Evolutionary conservation across 2,113 vertebrate genomes (phyloP).

Genomic region (Suncus etruscus): DNA sequence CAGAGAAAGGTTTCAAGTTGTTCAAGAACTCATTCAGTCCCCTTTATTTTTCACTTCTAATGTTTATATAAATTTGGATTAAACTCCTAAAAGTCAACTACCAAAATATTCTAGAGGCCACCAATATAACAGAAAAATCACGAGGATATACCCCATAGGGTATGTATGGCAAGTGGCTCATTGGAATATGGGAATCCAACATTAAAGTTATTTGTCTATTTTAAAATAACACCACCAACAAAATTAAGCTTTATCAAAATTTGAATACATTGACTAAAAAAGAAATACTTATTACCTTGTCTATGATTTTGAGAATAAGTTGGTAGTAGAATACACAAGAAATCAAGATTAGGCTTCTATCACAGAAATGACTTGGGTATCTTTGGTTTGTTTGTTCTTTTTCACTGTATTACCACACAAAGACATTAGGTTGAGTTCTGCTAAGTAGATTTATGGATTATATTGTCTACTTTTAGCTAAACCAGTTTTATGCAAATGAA

Average conservation of each 20-base stretch:
- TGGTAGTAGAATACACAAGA: no score
- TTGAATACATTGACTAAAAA: not conserved
- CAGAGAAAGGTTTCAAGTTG: not conserved
- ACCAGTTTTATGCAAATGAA: constrained; percentile 51
- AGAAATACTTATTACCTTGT: not conserved
- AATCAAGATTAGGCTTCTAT: not conserved
- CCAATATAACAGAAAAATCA: not conserved
- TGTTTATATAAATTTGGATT: not conserved
- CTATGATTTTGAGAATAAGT: not conserved
- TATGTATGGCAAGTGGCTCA: not conserved
- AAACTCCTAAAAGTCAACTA: not conserved
- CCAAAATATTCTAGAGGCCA: not conserved
- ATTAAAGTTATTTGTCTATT: not conserved
- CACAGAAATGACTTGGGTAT: no score
- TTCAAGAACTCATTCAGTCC: not conserved
- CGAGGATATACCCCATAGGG: not conserved
- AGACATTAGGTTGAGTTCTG: not conserved
- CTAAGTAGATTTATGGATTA: constrained; percentile 54
- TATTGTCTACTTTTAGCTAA: constrained; percentile 61
- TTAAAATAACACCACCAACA: not conserved
- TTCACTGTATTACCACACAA: not conserved
- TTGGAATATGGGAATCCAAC: not conserved
- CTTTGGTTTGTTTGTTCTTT: not conserved
- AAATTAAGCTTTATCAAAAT: not conserved
- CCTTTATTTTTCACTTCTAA: not conserved